Evolutionary conservation across 2,797 vertebrate genomes (phyloP), one percentile per base, ranked within the genome.

Genomic region (Pelobates cultripes): DNA sequence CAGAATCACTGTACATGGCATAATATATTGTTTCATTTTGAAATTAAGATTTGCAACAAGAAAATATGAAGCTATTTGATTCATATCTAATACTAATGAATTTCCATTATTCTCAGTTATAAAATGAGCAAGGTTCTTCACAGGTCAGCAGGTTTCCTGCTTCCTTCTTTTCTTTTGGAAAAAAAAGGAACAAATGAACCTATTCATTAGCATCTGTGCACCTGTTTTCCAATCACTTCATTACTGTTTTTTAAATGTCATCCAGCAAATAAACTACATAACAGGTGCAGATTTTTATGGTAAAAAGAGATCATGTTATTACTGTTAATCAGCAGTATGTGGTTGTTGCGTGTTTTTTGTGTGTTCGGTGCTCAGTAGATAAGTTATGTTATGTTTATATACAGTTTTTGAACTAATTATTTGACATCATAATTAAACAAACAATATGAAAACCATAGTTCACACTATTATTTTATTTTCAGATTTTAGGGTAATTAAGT

Each of bases 211-310:
- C 60, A 55, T 28, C 28, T 76, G 64, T 66, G 43, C 80, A 82
- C 80, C 80, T 82, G 80, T 68, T 77, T 77, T 82, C 2, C 69
- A 72, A n/a, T 68, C 60, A 77, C 60, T 68, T 55, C 57, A 55
- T 55, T 82, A 77, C 73, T 82, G 47, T 72, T 82, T 60, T 82
- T 42, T 40, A 51, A 43, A 68, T n/a, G 43, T 67, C 12, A 42
- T 42, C 66, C 41, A 70, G 80, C 78, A 69, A 66, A 80, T 74
- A 82, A 81, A 76, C 76, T 70, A 43, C 60, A 44, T 55, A 67
- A 70, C 75, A 82, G 80, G 80, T 82, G 80, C 47, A 28, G 67
- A 40, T 57, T 47, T 55, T 57, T 42, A 55, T 40, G 55, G 15
- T 51, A 43, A 17, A 60, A 13, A 45, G 45, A 69, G 41, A 43